Conservation (phyloP, 1,140 invertebrate species). For the Lasaia peninsularis region DNA sequence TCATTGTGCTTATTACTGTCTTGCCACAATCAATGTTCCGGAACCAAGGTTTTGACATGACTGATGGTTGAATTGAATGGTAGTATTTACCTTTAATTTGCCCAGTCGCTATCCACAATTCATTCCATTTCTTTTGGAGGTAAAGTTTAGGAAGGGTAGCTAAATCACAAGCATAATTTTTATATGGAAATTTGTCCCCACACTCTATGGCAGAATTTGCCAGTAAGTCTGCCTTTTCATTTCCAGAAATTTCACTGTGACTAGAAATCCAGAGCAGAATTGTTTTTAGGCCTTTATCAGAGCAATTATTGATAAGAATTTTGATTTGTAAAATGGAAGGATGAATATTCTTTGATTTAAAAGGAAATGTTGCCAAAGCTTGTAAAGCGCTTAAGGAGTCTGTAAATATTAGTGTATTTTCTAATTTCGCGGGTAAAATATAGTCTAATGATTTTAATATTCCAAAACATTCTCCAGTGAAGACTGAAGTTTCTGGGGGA, state of each 20-base stretch:
- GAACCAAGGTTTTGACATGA: too few species aligned
- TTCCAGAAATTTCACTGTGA: background rate
- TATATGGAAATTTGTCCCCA: background rate
- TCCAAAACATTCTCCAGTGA: background rate
- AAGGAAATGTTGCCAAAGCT: background rate
- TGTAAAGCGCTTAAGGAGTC: background rate
- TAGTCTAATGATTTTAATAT: background rate
- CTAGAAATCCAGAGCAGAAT: background rate
- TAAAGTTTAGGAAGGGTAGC: background rate
- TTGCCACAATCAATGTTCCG: too few species aligned
- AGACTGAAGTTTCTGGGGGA: background rate
- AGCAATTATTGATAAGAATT: background rate
- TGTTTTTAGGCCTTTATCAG: background rate
- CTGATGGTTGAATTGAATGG: too few species aligned
- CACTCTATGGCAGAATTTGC: background rate
- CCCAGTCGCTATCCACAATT: too few species aligned
- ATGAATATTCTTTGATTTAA: background rate
- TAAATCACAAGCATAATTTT: background rate
- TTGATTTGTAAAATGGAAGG: background rate
- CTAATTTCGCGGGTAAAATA: background rate
- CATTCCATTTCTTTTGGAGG: background rate
- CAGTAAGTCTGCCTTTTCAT: background rate
- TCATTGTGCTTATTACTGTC: too few species aligned
- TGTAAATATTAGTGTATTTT: background rate
- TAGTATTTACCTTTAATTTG: too few species aligned